Evolutionary conservation across 1,140 invertebrate species (phyloP).

Genomic region (Drosophila obscura): DNA sequence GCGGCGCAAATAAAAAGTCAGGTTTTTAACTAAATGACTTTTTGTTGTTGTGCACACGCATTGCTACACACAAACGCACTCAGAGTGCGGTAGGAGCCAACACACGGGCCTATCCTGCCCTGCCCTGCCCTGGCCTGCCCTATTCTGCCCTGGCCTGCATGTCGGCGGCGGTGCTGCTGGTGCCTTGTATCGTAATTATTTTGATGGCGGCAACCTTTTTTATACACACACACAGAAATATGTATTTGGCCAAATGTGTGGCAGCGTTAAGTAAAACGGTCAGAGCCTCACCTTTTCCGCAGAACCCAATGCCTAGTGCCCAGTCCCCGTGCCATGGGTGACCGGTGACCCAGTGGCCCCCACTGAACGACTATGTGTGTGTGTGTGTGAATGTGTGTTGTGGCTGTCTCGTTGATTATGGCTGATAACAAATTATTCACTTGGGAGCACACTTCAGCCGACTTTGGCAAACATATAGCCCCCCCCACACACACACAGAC

Average conservation of each 20-base stretch:
- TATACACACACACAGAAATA: constrained; percentile 24
- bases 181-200: constrained; percentile 77
- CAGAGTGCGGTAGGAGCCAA: constrained; percentile 47
- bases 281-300: constrained; percentile 65
- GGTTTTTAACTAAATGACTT: constrained; percentile 82
- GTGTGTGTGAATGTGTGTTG: constrained; percentile 54
- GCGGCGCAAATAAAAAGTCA: constrained; percentile 79
- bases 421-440: constrained; percentile 83
- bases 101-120: constrained; percentile 6
- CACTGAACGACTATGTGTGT: constrained; percentile 1
- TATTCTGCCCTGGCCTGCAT: constrained; percentile 43
- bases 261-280: constrained; percentile 69
- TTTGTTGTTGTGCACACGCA: constrained; percentile 82
- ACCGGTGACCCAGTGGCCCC: constrained; percentile 9
- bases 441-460: constrained; percentile 75
- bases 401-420: constrained; percentile 81
- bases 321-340: background rate
- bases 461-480: constrained; percentile 51
- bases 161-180: constrained; percentile 11
- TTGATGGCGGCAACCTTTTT: constrained; percentile 77
- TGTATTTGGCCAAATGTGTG: constrained; percentile 29
- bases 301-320: constrained; percentile 22
- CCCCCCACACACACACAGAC: constrained; percentile 8
- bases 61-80: constrained; percentile 81
- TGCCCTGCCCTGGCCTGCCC: too few relatives aligned